Percentiles rank a stretch among this genome's conserved stretches.
Conservation (phyloP, 2,888 invertebrate species). For the Philereme transversata region DNA sequence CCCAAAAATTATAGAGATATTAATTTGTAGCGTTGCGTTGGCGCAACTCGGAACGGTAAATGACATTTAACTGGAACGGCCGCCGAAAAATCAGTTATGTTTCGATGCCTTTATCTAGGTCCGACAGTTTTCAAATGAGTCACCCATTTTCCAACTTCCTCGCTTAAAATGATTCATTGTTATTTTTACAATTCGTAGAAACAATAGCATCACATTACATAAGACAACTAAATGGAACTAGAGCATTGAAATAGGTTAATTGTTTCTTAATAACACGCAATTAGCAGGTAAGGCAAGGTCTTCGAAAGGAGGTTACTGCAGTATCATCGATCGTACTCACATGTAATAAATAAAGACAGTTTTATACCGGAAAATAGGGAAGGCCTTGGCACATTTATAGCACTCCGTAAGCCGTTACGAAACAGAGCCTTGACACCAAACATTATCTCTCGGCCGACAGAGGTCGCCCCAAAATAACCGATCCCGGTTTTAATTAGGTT, state of each 20-base stretch:
- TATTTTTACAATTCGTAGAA: constrained; percentile 53
- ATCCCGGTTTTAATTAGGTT: constrained; percentile 67
- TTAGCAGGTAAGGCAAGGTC: constrained; percentile 58
- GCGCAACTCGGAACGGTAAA: constrained; percentile 43
- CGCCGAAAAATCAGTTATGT: constrained; percentile 14
- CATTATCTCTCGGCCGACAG: constrained; percentile 74
- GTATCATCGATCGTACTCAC: constrained; percentile 42
- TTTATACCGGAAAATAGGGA: constrained; percentile 59
- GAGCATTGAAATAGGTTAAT: constrained; percentile 77
- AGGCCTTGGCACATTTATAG: constrained; percentile 70
- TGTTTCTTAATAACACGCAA: constrained; percentile 78
- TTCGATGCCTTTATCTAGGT: constrained; percentile 11
- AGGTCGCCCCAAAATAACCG: constrained; percentile 77
- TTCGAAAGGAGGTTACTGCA: constrained; percentile 35
- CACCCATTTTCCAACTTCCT: constrained; percentile 34
- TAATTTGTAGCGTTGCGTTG: constrained; percentile 47
- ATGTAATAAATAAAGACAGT: constrained; percentile 48
- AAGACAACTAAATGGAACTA: constrained; percentile 61
- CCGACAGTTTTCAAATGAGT: constrained; percentile 37
- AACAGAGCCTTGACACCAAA: constrained; percentile 79
- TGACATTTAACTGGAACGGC: constrained; percentile 23
- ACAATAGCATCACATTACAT: constrained; percentile 50
- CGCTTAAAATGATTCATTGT: constrained; percentile 30
- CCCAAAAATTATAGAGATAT: constrained; percentile 49
- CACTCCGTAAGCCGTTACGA: constrained; percentile 64